Base-by-base conservation (phyloP, 2,113 vertebrate genomes). In the Dasyprocta punctata region DNA sequence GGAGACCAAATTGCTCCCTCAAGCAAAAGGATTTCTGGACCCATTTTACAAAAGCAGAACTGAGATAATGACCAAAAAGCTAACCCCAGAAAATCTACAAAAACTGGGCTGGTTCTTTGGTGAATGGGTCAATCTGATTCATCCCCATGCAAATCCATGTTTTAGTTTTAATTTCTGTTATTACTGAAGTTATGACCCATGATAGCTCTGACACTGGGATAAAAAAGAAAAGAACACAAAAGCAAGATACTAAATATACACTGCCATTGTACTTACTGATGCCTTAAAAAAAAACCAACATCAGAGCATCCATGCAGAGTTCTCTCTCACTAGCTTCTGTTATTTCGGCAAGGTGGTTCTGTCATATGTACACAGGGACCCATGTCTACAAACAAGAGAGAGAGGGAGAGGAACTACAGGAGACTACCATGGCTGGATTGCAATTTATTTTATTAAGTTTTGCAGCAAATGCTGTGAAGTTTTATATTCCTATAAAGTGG, bases 401-500 rank as follows among this genome's bases (percentile, higher is more conserved):
- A 73, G 36, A 73, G 36, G 47, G 38, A 28, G 33, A 69, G 38
- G 6, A 49, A 41, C 30, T 60, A n/a, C 22, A 26, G 54, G 33
- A 75, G 38, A 85, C n/a, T 22, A 86, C 11, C 36, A 10, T 36
- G 38, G 63, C 36, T 93, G 83, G 1, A 13, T 11, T 56, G 82
- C 60, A 41, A 63, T 17, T 24, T 82, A 52, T 30, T 56, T 56
- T 19, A n/a, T n/a, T 19, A 97, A 98, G 98, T 98, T 98, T 98
- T 97, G 98, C 98, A 94, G 98, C 90, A 97, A 98, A 95, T 0
- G 92, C 95, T 95, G 96, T 99, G 98, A 99, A 98, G 98, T 98
- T 99, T 99, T 99, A 99, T 98, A 69, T 98, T 98, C 97, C 98
- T 75, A 95, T 98, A 99, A 99, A 98, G 97, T 92, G 95, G 97